Base-by-base conservation (phyloP, 2,888 invertebrate genomes). In the Trypoxylon attenuatum region DNA sequence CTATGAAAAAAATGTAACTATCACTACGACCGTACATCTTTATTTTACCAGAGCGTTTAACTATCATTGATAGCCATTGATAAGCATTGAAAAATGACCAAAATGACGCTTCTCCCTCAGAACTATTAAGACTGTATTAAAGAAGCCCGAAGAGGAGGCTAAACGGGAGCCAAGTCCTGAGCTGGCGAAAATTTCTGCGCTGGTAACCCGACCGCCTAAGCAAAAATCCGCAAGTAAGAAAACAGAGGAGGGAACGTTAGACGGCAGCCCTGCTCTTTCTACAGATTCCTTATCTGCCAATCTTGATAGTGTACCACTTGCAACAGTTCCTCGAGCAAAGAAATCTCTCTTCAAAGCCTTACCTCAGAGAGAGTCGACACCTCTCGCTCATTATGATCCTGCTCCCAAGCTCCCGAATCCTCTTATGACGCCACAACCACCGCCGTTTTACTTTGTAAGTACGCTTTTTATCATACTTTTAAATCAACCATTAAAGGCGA, bases 151-250 rank as follows among this genome's bases (percentile, higher is more conserved):
- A 27, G 87, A 88, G 19, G 84, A 85, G 3, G 68, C 81, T 5
- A 91, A 91, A 78, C 89, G 92, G 56, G 94, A 94, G 82, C 90
- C 91, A 27, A 94, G 94, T 23, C 94, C 95, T 6, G 95, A 95
- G 82, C 87, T 96, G 69, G 95, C 95, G 8, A 92, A 94, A 84
- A 95, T 96, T 82, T 93, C 95, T 5, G 94, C 95, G 19, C 87
- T 96, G 60, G 93, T 95, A 29, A 95, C 94, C 2, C 90, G 94
- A 69, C 94, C 94, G 52, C 94, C 94, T 1, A 94, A 94, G 82
- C 91, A 89, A 64, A 94, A 94, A 87, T 89, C 85, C 66, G 77
- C 85, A 82, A 86, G 86, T 87, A 84, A 86, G 83, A 83, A 78
- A 86, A 80, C 78, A 77, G 83, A 84, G 77, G 83, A 83, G 65